Percentiles rank a stretch among this genome's conserved stretches.
These are phyloP conservation scores for Protobothrops flavoviridis DNA, from an alignment of 2,113 vertebrate species.

Conservation along the genomic window DNA sequence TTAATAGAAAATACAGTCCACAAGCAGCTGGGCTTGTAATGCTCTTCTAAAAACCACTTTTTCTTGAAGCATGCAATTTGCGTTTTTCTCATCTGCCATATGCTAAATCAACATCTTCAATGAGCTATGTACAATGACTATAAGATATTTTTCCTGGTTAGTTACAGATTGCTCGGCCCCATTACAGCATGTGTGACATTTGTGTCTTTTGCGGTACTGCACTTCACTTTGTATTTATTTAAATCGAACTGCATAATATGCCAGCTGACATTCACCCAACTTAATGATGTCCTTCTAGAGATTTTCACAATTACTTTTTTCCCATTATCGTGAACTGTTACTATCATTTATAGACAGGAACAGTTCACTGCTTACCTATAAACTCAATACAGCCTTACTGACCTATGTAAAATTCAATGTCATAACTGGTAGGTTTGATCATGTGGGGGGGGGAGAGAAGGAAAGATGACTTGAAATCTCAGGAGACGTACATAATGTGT, in stretches of 20 bases:
- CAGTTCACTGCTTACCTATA: background rate
- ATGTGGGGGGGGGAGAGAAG: too few relatives aligned
- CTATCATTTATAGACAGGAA: background rate
- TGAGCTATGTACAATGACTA: background rate
- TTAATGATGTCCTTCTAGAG: background rate
- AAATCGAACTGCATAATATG: background rate
- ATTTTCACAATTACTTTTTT: background rate
- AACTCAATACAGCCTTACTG: background rate
- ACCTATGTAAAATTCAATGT: background rate
- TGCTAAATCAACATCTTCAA: background rate
- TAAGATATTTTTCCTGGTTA: background rate
- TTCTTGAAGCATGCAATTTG: background rate
- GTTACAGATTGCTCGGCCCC: background rate
- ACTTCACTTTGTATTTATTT: background rate
- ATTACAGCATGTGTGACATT: background rate
- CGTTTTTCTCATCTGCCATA: background rate
- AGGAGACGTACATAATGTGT: background rate
- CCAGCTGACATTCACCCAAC: background rate
- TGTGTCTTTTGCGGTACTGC: background rate
- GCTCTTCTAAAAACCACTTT: background rate
- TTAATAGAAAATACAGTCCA: background rate
- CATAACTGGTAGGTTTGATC: background rate
- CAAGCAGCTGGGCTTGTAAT: background rate
- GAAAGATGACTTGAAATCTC: background rate
- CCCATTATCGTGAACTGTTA: background rate